Evolutionary conservation across 2,113 vertebrate species (phyloP).

Genomic region (Neodontobutis hainanensis): DNA sequence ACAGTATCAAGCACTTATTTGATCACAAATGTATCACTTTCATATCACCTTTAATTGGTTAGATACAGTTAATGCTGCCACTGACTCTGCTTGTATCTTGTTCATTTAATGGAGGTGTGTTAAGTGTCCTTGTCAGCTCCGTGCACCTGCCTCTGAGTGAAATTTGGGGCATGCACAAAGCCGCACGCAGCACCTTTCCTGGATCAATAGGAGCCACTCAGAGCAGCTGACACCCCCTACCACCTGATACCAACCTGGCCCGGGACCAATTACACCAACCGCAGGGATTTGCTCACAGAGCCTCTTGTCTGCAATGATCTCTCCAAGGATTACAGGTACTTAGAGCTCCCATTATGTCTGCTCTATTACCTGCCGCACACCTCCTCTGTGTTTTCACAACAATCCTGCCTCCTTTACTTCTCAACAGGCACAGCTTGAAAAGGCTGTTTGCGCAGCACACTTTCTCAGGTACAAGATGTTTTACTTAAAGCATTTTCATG

Average conservation of each 20-base stretch:
- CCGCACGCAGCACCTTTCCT: conserved; percentile 46
- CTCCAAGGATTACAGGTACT: conserved; percentile 96
- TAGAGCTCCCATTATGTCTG: conserved; percentile 90
- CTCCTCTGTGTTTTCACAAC: conserved; percentile 65
- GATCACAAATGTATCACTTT: too few species aligned
- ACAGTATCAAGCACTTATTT: too few species aligned
- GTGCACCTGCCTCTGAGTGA: neutral
- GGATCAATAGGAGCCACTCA: conserved; percentile 84
- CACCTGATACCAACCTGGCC: conserved; percentile 71
- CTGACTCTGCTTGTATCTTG: too few species aligned
- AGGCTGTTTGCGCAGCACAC: conserved; percentile 21
- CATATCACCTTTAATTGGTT: too few species aligned
- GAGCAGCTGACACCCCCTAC: conserved; percentile 24
- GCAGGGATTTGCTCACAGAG: conserved; percentile 79
- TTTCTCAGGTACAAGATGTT: conserved; percentile 56
- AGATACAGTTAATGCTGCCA: too few species aligned
- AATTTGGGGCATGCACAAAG: neutral
- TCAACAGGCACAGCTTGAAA: conserved; percentile 62
- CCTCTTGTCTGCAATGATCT: conserved; percentile 85
- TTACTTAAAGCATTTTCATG: conserved; percentile 44
- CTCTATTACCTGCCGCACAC: conserved; percentile 86
- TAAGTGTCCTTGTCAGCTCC: neutral
- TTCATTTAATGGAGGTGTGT: neutral
- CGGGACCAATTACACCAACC: conserved; percentile 81
- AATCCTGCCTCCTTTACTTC: conserved; percentile 65